Conservation (phyloP, 2,797 vertebrate genomes). For the Hypotaenidia okinawae region DNA sequence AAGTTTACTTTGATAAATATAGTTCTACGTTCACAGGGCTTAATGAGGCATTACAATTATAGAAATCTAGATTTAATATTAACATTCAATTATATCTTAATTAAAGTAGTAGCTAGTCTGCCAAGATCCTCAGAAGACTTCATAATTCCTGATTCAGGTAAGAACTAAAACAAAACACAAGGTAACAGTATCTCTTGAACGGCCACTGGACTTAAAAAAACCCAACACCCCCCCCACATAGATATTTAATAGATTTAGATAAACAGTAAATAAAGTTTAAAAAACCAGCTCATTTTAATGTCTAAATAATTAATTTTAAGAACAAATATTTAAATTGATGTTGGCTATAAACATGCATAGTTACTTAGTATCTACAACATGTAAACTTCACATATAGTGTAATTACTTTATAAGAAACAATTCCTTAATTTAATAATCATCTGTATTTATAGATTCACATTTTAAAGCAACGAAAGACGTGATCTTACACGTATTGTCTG, state of each 20-base stretch:
- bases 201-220: background rate
- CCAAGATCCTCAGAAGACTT: background rate
- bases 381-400: background rate
- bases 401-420: background rate
- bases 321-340: background rate
- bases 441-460: background rate
- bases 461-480: background rate
- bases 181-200: background rate
- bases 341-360: background rate
- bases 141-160: background rate
- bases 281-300: background rate
- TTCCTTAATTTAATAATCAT: background rate
- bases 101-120: background rate
- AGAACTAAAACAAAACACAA: background rate
- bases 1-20: background rate
- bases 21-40: background rate
- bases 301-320: background rate
- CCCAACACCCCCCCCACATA: no score
- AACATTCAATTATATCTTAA: background rate
- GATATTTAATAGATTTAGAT: background rate
- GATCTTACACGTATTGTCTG: slow-evolving; percentile 90
- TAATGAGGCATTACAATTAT: background rate
- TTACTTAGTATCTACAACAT: background rate
- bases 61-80: background rate
- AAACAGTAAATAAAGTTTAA: background rate